Conservation (phyloP, 2,797 vertebrate genomes). For the Sebastes nivosus region DNA sequence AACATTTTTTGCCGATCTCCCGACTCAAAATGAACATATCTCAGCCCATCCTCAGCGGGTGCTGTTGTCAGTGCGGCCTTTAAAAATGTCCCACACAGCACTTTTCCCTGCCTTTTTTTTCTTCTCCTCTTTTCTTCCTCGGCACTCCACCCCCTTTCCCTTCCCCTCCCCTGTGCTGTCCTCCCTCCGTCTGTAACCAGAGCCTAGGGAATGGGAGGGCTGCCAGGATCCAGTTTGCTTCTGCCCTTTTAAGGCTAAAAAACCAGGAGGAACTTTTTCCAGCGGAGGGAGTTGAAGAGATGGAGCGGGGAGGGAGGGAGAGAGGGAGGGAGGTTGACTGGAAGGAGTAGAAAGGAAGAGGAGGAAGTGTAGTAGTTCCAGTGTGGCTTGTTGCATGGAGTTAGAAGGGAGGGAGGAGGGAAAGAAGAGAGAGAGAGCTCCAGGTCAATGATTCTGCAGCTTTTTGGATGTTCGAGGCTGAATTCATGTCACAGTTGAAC, state of each 20-base stretch:
- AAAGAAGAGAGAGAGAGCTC: neutral
- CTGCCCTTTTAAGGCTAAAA: conserved; percentile 91
- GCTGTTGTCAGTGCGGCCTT: conserved; percentile 68
- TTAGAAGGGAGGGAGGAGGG: conserved; percentile 4
- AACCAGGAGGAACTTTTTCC: conserved; percentile 82
- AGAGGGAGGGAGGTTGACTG: conserved; percentile 60
- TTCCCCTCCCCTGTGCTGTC: conserved; percentile 22
- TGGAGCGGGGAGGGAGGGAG: conserved; percentile 44
- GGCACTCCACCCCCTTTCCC: conserved; percentile 23
- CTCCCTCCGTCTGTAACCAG: conserved; percentile 80
- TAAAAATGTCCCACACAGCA: conserved; percentile 79
- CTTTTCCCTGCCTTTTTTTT: conserved; percentile 56
- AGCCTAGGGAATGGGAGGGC: conserved; percentile 80
- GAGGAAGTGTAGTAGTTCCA: conserved; percentile 70
- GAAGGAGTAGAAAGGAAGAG: conserved; percentile 70
- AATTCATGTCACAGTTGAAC: neutral
- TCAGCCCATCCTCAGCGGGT: conserved; percentile 21
- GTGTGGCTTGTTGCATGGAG: conserved; percentile 52
- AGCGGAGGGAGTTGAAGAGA: conserved; percentile 54
- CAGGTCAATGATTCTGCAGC: conserved; percentile 18
- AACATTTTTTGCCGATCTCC: neutral
- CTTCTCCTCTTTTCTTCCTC: conserved; percentile 37
- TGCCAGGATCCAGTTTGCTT: conserved; percentile 86
- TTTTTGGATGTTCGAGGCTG: conserved; percentile 24
- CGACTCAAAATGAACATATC: neutral